Conservation (phyloP, 2,113 vertebrate genomes). For the Falco punctatus region DNA sequence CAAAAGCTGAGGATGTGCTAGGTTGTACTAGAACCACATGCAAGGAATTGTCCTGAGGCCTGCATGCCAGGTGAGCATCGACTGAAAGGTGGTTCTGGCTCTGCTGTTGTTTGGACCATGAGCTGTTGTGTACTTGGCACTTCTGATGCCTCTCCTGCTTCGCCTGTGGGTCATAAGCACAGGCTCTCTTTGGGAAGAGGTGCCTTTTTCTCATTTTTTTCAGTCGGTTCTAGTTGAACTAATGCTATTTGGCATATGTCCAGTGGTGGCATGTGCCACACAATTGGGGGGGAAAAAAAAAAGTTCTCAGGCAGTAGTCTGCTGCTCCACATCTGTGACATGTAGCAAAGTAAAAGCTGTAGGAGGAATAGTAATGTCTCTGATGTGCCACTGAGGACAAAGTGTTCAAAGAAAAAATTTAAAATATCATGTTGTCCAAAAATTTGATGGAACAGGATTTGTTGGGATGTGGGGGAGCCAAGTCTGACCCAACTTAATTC, state of each 20-base stretch:
- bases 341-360: neutral
- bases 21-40: rapidly evolving
- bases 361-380: neutral
- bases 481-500: neutral
- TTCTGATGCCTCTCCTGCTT: neutral
- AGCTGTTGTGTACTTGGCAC: neutral
- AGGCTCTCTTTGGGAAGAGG: neutral
- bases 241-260: neutral
- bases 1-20: neutral
- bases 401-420: neutral
- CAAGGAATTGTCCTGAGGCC: neutral
- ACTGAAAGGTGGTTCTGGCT: neutral
- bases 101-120: neutral
- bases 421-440: neutral
- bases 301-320: neutral
- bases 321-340: neutral
- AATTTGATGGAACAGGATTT: neutral
- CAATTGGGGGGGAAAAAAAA: neutral
- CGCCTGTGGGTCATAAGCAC: no score
- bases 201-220: neutral
- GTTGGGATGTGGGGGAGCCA: neutral
- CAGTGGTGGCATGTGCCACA: neutral
- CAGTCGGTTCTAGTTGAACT: neutral
- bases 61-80: rapidly evolving
- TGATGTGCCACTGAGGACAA: neutral